A percentile compares a stretch with the other conserved stretches of the same genome.
These are phyloP conservation scores for Teinopalpus imperialis DNA, from an alignment of 2,888 invertebrate genomes.

Conservation along the genomic window DNA sequence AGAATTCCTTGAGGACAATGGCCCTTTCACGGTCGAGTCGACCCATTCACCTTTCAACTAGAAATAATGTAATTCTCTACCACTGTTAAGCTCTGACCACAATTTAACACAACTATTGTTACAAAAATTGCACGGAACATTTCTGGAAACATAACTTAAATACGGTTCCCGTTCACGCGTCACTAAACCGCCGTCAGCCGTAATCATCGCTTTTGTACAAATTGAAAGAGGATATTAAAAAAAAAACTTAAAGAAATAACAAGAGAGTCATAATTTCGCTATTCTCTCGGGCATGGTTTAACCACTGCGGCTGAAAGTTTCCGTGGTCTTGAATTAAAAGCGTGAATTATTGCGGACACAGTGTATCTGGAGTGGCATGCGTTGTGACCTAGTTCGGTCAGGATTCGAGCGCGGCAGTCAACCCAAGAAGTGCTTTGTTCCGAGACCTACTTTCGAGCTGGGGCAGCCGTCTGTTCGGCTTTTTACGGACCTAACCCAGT, in stretches of 20 bases:
- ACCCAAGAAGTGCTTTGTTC: conserved; percentile 35
- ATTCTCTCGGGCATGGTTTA: conserved; percentile 19
- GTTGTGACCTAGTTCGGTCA: conserved; percentile 41
- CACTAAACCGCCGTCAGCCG: conserved; percentile 12
- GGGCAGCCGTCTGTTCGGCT: conserved; percentile 26
- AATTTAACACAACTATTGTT: conserved; percentile 7
- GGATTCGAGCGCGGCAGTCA: conserved; percentile 33
- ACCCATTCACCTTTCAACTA: no score
- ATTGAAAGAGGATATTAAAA: conserved; percentile 17
- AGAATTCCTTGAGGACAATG: no score
- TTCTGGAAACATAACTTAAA: conserved; percentile 15
- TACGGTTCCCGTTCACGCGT: background rate
- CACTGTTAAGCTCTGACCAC: no score
- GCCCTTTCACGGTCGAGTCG: no score
- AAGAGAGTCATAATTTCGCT: conserved; percentile 18
- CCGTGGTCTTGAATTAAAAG: conserved; percentile 18
- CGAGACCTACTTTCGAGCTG: conserved; percentile 36
- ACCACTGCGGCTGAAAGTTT: conserved; percentile 15
- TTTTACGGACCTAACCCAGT: conserved; percentile 26
- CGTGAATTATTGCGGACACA: conserved; percentile 21
- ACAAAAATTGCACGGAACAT: conserved; percentile 13
- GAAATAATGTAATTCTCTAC: no score
- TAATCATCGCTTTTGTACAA: conserved; percentile 22
- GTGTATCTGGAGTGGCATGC: conserved; percentile 33
- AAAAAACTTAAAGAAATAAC: background rate